Evolutionary conservation across 2,113 vertebrate genomes (phyloP).

Genomic region (Corythaeola cristata): DNA sequence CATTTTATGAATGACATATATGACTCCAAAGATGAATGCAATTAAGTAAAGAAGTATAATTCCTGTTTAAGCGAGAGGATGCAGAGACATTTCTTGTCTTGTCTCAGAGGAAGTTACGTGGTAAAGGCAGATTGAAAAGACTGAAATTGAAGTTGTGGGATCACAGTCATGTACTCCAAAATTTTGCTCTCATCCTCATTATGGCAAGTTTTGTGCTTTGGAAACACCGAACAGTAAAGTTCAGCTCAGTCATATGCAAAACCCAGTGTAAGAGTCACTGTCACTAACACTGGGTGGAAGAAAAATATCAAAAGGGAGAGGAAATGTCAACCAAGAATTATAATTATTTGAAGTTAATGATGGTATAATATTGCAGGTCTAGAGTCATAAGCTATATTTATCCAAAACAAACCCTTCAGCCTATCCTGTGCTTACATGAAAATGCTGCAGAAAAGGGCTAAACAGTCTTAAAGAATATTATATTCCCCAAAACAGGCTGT

Average conservation of each 20-base stretch:
- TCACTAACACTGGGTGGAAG: background rate
- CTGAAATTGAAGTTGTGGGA: background rate
- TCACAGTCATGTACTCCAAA: background rate
- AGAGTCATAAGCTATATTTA: background rate
- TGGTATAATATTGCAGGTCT: background rate
- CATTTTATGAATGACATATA: background rate
- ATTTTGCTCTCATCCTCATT: background rate
- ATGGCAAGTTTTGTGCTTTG: background rate
- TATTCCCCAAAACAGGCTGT: background rate
- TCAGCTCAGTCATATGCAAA: background rate
- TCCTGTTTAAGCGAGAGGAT: background rate
- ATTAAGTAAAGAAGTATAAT: background rate
- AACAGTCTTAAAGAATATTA: background rate
- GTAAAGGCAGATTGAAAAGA: background rate
- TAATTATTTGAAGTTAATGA: background rate
- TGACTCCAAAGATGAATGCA: background rate
- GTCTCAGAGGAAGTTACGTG: background rate
- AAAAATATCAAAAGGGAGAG: background rate
- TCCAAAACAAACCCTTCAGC: background rate
- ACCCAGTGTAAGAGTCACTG: background rate
- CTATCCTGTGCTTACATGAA: background rate
- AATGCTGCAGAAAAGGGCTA: background rate
- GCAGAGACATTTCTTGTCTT: background rate
- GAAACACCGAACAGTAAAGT: background rate
- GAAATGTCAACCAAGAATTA: background rate